A percentile compares a stretch with the other conserved stretches of the same genome.
phyloP scores from a whole-genome alignment of 2,113 vertebrate genomes.

The Callipepla squamata region DNA sequence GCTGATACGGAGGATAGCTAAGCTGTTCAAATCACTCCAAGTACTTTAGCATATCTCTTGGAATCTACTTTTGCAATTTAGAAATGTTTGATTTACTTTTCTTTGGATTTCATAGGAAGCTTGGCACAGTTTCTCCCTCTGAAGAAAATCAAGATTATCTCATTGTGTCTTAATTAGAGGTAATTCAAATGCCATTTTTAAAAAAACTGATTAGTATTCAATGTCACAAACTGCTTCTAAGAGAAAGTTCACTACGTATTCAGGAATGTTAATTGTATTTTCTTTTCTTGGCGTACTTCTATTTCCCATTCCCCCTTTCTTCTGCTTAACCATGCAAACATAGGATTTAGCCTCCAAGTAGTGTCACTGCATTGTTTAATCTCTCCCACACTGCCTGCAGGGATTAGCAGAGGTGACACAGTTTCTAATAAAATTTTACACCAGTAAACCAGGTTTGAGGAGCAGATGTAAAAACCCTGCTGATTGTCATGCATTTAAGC shows the following conservation, averaged over 20 bases:
- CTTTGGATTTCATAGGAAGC: constrained; percentile 11
- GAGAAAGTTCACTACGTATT: neutral
- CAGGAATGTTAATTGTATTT: neutral
- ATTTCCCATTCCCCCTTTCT: neutral
- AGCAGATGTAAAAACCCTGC: constrained; percentile 41
- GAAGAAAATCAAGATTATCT: neutral
- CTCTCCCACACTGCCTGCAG: neutral
- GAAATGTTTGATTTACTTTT: neutral
- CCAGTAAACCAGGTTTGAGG: constrained; percentile 28
- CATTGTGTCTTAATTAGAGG: neutral
- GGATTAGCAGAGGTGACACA: constrained; percentile 47
- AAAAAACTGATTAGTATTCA: neutral
- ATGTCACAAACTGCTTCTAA: neutral
- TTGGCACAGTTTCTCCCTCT: neutral
- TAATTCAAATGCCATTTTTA: neutral
- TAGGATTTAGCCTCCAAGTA: constrained; percentile 7
- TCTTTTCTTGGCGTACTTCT: neutral
- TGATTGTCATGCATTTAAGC: constrained; percentile 35
- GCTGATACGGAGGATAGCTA: neutral
- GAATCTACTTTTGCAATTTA: neutral
- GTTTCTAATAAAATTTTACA: constrained; percentile 63
- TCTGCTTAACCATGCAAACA: neutral
- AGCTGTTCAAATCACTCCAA: neutral
- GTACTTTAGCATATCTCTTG: neutral
- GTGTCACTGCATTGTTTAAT: constrained; percentile 4